Base-by-base conservation (phyloP, 2,113 vertebrate species). In the Chaetorhynchus papuensis region DNA sequence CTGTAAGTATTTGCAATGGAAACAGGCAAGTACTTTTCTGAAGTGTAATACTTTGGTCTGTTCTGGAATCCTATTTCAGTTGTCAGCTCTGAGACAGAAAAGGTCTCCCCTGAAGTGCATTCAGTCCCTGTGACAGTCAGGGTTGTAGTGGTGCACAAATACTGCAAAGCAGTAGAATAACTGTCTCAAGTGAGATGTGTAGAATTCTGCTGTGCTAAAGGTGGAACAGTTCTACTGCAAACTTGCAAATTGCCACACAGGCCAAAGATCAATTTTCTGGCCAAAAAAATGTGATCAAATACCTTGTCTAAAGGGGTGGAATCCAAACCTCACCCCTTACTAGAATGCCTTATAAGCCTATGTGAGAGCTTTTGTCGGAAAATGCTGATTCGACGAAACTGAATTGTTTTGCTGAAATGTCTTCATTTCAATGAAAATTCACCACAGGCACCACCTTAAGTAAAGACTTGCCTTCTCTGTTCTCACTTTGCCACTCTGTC, bases 361-460 rank as follows among this genome's bases (percentile, higher is more conserved):
- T 16, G 65, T 8, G 22, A 89, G 57, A 89, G 44, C 39, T 71
- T 90, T 61, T 76, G 77, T 85, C 13, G 18, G 94, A 96, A 97
- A 97, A 76, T 79, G 96, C 93, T 97, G 93, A 96, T 76, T 72
- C 11, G 7, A 61, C 66, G 91, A 97, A 97, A 97, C 93, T 5
- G 53, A 91, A 87, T 63, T 95, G 74, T 96, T 97, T 94, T 96
- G 91, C 81, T 95, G 87, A 96, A 95, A 85, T 89, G 89, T 87
- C 91, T 95, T 93, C 15, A 63, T 94, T 93, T 95, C 4, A 0
- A 65, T 85, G 69, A 95, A 81, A 91, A 94, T 66, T 84, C 23
- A 84, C 80, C 83, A 50, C 70, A 93, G 53, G n/a, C 91, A 89
- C n/a, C 60, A 81, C 30, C 39, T 87, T 15, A 0, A 24, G 35